A percentile compares a stretch with the other conserved stretches of the same genome.
phyloP scores from a whole-genome alignment of 1,140 invertebrate genomes.

The Zaprionus vittiger region DNA sequence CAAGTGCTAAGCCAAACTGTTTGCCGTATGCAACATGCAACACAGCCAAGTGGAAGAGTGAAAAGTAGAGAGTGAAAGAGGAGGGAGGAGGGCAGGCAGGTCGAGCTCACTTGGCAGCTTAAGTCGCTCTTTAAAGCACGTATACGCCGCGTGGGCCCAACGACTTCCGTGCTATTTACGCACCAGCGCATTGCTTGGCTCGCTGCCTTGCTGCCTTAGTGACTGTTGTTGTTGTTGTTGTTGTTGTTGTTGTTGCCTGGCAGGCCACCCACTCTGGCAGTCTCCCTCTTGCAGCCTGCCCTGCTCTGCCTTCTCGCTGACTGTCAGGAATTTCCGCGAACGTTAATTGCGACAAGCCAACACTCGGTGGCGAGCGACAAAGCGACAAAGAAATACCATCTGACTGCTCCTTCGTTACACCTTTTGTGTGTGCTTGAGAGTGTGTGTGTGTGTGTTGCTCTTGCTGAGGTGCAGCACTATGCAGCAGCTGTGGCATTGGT shows the following conservation, averaged over 20 bases:
- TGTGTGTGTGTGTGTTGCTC: conserved; percentile 10
- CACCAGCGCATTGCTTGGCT: conserved; percentile 59
- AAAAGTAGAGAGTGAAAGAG: conserved; percentile 18
- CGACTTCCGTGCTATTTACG: conserved; percentile 79
- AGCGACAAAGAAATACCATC: conserved; percentile 67
- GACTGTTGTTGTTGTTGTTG: too few species aligned
- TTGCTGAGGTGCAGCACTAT: background rate
- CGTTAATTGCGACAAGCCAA: conserved; percentile 81
- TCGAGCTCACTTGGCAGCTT: conserved; percentile 32
- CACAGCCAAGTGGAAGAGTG: conserved; percentile 4
- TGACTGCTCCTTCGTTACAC: conserved; percentile 55
- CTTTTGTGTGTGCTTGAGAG: conserved; percentile 10
- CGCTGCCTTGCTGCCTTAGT: conserved; percentile 25
- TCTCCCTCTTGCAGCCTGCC: conserved; percentile 12
- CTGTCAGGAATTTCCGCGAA: conserved; percentile 79
- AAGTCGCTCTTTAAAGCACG: conserved; percentile 60
- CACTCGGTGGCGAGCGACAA: conserved; percentile 40
- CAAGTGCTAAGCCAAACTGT: conserved; percentile 1
- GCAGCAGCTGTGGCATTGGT: background rate
- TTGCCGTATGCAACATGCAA: conserved; percentile 24
- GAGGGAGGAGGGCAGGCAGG: conserved; percentile 36
- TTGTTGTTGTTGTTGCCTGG: conserved; percentile 6
- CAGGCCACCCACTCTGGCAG: conserved; percentile 15
- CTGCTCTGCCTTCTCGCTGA: conserved; percentile 20
- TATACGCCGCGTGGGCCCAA: conserved; percentile 66